phyloP scores from a whole-genome alignment of 2,888 invertebrate species.

The Aphelenchoides bicaudatus region DNA sequence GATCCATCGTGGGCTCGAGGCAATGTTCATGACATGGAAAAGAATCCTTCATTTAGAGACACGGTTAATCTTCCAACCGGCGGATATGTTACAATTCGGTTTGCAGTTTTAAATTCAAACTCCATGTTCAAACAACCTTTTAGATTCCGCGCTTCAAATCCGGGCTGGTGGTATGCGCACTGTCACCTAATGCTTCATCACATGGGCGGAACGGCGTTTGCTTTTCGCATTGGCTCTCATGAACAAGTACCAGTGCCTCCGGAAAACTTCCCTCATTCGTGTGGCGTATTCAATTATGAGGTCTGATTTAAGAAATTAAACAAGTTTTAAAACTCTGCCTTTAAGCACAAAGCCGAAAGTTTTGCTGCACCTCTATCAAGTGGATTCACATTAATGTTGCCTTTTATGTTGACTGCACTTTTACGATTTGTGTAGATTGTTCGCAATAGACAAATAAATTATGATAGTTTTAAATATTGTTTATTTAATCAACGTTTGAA shows the following conservation, averaged over 20 bases:
- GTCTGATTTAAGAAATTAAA: conserved; percentile 3
- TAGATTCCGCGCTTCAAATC: conserved; percentile 59
- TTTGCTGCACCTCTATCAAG: too few relatives aligned
- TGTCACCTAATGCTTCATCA: conserved; percentile 57
- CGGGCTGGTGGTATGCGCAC: conserved; percentile 60
- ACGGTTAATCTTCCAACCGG: conserved; percentile 60
- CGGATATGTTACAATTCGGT: conserved; percentile 59
- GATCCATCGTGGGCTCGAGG: conserved; percentile 41
- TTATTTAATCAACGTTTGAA: too few relatives aligned
- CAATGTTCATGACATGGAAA: conserved; percentile 41
- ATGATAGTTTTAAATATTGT: too few relatives aligned
- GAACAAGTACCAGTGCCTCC: conserved; percentile 51
- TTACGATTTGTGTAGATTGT: too few relatives aligned
- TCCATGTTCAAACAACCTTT: conserved; percentile 5
- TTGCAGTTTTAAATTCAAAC: background rate
- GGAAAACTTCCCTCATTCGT: conserved; percentile 40
- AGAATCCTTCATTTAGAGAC: conserved; percentile 55
- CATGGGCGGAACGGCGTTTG: conserved; percentile 59
- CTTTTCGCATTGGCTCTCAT: conserved; percentile 49
- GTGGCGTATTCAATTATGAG: conserved; percentile 39
- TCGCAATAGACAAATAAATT: too few relatives aligned
- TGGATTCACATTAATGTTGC: too few relatives aligned
- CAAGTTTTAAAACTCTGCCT: too few relatives aligned
- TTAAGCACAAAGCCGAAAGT: too few relatives aligned
- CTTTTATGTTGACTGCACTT: too few relatives aligned